Conservation (phyloP, 2,113 vertebrate species). For the Harpagus bidentatus region DNA sequence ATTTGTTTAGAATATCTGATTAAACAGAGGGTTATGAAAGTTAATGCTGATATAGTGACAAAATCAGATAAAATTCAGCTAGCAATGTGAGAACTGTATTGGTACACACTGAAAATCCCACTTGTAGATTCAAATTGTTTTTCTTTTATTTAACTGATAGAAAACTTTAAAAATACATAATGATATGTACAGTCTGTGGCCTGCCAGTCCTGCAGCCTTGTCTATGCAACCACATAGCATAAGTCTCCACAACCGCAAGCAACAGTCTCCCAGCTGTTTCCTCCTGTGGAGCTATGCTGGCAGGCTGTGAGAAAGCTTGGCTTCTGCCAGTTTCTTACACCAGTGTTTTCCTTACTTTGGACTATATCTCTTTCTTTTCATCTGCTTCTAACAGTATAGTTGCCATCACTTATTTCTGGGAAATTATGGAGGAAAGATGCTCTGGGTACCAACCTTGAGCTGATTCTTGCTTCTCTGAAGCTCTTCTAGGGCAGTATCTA, state of each 20-base stretch:
- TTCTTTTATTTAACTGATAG: background rate
- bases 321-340: background rate
- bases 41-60: background rate
- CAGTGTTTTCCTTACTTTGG: background rate
- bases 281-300: background rate
- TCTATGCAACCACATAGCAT: background rate
- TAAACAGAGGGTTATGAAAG: background rate
- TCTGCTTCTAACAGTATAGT: background rate
- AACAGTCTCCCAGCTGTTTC: background rate
- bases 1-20: background rate
- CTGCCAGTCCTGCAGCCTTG: background rate
- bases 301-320: background rate
- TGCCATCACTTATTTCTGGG: background rate
- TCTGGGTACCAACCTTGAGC: constrained; percentile 24
- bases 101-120: background rate
- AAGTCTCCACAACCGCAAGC: too few relatives aligned
- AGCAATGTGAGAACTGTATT: background rate
- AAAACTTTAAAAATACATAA: background rate
- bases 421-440: background rate
- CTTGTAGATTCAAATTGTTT: background rate
- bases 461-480: background rate
- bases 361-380: background rate
- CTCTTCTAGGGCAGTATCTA: background rate
- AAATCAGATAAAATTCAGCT: background rate
- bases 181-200: background rate